Evolutionary conservation across 2,888 invertebrate species (phyloP).

Genomic region (Chymomyza fuscimana): DNA sequence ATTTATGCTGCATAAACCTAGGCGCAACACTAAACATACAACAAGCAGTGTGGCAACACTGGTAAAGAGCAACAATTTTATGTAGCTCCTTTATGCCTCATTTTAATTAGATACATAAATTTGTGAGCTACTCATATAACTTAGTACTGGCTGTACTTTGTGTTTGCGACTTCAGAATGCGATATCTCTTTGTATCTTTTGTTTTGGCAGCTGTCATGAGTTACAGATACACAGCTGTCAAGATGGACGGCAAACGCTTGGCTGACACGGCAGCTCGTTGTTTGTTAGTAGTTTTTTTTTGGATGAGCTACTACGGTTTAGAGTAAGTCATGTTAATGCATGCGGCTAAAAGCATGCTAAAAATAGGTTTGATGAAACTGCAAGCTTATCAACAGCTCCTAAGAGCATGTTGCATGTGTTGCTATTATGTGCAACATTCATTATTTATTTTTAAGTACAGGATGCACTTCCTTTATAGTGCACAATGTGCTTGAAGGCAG

Average conservation of each 20-base stretch:
- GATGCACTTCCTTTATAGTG: conserved; percentile 8
- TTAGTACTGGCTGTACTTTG: neutral
- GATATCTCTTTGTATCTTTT: conserved; percentile 1
- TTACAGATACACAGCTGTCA: neutral
- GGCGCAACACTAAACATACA: conserved; percentile 59
- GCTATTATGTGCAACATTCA: neutral
- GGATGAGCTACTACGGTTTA: no score
- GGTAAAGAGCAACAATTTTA: conserved; percentile 22
- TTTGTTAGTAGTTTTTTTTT: no score
- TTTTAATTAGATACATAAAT: conserved; percentile 67
- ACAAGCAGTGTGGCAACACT: conserved; percentile 9
- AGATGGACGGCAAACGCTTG: neutral
- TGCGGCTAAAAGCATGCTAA: neutral
- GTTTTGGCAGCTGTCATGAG: conserved; percentile 18
- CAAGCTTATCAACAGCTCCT: neutral
- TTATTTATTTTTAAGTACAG: conserved; percentile 22
- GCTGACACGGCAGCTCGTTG: no score
- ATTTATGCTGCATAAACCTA: conserved; percentile 61
- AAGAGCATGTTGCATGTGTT: neutral
- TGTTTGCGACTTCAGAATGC: no score
- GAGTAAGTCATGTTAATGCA: neutral
- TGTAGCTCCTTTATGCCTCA: conserved; percentile 46
- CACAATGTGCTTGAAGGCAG: neutral
- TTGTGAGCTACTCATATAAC: conserved; percentile 3
- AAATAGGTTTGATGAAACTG: no score